Evolutionary conservation across 1,140 invertebrate species (phyloP), one percentile per base, ranked within the genome.

Genomic region (Ceratosolen fusciceps): DNA sequence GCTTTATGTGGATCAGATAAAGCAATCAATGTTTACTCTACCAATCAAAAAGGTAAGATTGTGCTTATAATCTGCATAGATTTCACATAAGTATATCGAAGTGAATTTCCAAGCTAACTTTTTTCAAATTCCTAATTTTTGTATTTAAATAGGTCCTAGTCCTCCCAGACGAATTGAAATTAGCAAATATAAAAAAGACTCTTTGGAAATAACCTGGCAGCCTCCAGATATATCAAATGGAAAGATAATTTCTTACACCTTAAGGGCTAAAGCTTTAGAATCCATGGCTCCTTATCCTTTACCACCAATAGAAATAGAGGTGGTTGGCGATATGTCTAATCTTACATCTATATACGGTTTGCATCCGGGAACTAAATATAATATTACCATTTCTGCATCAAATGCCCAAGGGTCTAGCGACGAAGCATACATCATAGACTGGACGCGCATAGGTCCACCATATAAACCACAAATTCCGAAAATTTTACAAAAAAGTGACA

Each of bases 291-390:
- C 79, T 8, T 81, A 84, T 74, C 75, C 75, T 31, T 49, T 90
- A 47, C 80, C 84, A n/a, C 83, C 86, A 8, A 79, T 88, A 39
- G 87, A 90, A 76, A 85, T 86, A 77, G 88, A 89, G 84, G 84
- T 89, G 7, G 87, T 90, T 81, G 88, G 89, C 21, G 91, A 90
- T 73, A 81, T 70, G 37, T 87, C 91, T 0, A 87, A 88, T 31
- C 86, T 72, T 73, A 88, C 88, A 29, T 82, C 85, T 60, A 83
- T 95, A 0, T 90, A 91, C 70, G 93, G 93, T 80, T 86, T 96
- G 4, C 92, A 94, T 73, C 94, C 95, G 1, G 95, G 94, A 10
- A 95, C 94, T 1, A 88, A 91, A 21, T 96, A 96, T 83, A 93
- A 93, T 74, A 91, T 96, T 14, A 93, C 92, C 47, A 91, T 96